These are phyloP conservation scores for Philonicus albiceps DNA, from an alignment of 2,888 invertebrate genomes.

Conservation along the genomic window DNA sequence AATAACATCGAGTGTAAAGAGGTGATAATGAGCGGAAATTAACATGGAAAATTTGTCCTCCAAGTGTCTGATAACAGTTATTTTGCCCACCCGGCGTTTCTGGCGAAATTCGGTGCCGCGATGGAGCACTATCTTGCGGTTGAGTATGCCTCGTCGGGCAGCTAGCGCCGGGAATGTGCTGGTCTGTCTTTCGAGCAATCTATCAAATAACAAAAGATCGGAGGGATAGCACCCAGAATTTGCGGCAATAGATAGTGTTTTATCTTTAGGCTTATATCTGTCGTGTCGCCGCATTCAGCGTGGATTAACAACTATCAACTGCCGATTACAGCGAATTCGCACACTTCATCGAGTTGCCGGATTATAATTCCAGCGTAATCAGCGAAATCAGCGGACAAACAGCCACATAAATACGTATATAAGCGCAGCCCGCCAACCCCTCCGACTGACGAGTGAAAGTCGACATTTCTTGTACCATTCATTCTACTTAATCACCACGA, in stretches of 20 bases:
- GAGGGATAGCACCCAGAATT: neutral
- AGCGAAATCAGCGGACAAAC: neutral
- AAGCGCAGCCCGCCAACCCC: neutral
- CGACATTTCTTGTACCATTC: neutral
- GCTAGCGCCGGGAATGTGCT: neutral
- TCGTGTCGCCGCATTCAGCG: neutral
- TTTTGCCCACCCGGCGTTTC: neutral
- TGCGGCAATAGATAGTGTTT: neutral
- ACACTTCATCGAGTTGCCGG: neutral
- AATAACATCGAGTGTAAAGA: conserved; percentile 29
- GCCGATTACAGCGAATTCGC: neutral
- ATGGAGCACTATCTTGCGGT: neutral
- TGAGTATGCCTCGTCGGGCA: neutral
- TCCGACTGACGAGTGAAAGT: neutral
- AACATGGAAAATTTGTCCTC: conserved; percentile 15
- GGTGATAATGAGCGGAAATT: conserved; percentile 31
- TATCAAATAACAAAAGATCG: neutral
- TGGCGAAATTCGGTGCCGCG: neutral
- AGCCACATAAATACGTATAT: neutral
- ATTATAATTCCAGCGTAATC: neutral
- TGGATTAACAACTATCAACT: neutral
- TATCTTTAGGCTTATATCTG: neutral
- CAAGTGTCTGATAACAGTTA: conserved; percentile 3
- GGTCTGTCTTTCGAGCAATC: neutral
- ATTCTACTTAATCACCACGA: neutral